Conservation (phyloP, 2,113 vertebrate species). For the Pluvianellus socialis region DNA sequence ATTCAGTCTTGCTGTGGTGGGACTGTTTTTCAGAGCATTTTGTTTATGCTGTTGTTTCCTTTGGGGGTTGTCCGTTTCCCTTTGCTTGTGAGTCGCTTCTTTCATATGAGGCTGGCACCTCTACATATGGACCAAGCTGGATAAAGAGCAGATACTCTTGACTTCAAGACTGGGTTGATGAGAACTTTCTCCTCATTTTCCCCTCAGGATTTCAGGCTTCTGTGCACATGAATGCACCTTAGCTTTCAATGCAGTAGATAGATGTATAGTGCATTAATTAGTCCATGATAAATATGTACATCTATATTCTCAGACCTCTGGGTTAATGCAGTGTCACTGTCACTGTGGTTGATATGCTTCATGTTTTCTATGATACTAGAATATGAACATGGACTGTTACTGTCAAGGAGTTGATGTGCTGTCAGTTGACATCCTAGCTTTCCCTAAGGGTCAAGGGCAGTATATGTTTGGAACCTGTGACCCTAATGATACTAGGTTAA, state of each 20-base stretch:
- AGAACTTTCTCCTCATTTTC: not conserved
- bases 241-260: not conserved
- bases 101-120: not conserved
- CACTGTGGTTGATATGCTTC: not conserved
- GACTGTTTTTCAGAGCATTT: not conserved
- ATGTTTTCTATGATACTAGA: not conserved
- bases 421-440: not conserved
- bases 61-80: not conserved
- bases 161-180: not conserved
- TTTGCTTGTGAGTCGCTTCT: not conserved
- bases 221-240: not conserved
- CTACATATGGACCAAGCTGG: not conserved
- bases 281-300: not conserved
- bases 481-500: not conserved
- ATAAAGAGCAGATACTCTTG: not conserved
- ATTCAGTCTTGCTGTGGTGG: not conserved
- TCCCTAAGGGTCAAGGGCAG: not conserved
- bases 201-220: not conserved
- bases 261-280: not conserved
- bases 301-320: not conserved
- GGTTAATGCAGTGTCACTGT: not conserved
- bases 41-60: not conserved
- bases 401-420: not conserved
- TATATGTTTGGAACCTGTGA: not conserved
- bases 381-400: not conserved